phyloP scores from a whole-genome alignment of 2,113 vertebrate genomes.

The Galemys pyrenaicus region DNA sequence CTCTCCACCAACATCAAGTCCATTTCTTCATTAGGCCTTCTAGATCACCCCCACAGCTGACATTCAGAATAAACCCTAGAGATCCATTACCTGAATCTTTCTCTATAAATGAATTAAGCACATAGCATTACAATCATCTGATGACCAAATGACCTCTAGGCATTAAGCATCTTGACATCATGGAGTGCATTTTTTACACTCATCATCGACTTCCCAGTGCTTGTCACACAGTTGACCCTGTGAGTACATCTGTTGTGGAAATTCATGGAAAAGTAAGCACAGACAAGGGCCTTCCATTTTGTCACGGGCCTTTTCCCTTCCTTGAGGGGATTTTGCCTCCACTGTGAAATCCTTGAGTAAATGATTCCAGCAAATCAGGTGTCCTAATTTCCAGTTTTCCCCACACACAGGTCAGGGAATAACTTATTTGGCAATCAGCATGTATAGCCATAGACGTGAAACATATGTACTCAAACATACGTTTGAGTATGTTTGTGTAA shows the following conservation, averaged over 20 bases:
- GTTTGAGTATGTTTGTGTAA: too few species aligned
- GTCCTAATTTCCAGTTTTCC: not conserved
- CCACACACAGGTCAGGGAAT: not conserved
- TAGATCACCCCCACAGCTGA: not conserved
- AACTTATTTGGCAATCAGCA: too few species aligned
- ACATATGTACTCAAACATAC: too few species aligned
- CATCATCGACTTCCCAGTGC: not conserved
- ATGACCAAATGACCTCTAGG: not conserved
- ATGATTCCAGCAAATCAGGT: not conserved
- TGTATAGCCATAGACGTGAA: too few species aligned
- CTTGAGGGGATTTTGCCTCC: not conserved
- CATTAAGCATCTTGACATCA: not conserved
- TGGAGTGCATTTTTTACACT: not conserved
- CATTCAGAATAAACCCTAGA: slow-evolving; percentile 7
- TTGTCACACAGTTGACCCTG: not conserved
- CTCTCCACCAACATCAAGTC: not conserved
- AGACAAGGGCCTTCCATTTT: not conserved
- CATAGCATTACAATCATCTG: not conserved
- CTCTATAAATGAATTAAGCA: not conserved
- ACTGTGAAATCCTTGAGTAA: not conserved
- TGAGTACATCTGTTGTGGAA: not conserved
- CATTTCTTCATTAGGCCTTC: slow-evolving; percentile 2
- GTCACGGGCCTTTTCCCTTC: not conserved
- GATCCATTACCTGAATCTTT: not conserved
- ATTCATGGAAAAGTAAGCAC: not conserved